Percentiles rank a stretch among this genome's conserved stretches.
Conservation (phyloP, 2,888 invertebrate species). For the Noctuana brunneofusca region DNA sequence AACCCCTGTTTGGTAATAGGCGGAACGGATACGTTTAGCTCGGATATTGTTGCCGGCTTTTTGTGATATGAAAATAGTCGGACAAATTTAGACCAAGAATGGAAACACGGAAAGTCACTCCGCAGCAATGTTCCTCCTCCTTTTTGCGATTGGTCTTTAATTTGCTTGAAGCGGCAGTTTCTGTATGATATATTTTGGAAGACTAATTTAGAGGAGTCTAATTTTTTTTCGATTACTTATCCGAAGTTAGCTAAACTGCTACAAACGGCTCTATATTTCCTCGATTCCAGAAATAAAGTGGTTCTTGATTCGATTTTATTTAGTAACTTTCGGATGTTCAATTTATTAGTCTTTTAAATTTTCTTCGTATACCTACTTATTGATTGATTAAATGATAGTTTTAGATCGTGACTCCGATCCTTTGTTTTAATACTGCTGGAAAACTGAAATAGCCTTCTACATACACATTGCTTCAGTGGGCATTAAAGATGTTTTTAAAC, state of each 20-base stretch:
- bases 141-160: conserved; percentile 27
- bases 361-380: no score
- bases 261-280: background rate
- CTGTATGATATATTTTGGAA: conserved; percentile 14
- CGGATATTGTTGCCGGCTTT: conserved; percentile 26
- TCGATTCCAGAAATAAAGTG: no score
- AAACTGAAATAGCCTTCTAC: no score
- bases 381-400: no score
- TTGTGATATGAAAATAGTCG: conserved; percentile 31
- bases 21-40: conserved; percentile 30
- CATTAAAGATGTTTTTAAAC: no score
- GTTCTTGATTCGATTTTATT: no score
- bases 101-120: conserved; percentile 31
- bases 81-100: conserved; percentile 29
- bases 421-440: no score
- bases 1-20: conserved; percentile 31
- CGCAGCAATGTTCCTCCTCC: background rate
- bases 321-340: no score
- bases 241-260: background rate
- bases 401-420: no score
- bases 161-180: conserved; percentile 21
- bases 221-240: background rate
- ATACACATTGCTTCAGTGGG: no score
- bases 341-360: no score
- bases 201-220: conserved; percentile 6